Evolutionary conservation across 2,113 vertebrate genomes (phyloP).

Genomic region (Anoura caudifer): DNA sequence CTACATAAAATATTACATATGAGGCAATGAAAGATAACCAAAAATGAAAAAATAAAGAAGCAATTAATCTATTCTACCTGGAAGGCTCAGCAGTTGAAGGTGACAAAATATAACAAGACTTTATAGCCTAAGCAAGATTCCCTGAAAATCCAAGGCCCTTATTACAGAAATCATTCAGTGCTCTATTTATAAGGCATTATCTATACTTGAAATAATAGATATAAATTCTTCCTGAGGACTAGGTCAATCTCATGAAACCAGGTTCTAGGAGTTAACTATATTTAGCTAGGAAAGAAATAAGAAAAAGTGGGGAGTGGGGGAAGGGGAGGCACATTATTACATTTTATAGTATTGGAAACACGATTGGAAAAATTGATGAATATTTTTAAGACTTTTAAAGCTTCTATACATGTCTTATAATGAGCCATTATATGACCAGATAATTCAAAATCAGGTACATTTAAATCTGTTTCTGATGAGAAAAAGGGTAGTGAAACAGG

Average conservation of each 20-base stretch:
- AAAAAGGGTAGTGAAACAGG: too few relatives aligned
- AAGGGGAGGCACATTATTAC: background rate
- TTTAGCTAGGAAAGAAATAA: background rate
- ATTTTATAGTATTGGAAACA: background rate
- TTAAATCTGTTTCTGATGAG: background rate
- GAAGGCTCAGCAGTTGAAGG: background rate
- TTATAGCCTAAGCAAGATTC: background rate
- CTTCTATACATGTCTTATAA: background rate
- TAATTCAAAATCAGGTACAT: background rate
- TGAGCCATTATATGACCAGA: background rate
- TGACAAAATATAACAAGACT: background rate
- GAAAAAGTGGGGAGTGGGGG: background rate
- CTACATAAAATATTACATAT: background rate
- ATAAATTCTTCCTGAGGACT: slow-evolving; percentile 16
- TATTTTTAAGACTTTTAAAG: background rate
- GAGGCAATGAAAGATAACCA: background rate
- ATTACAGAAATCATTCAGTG: background rate
- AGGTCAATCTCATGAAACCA: slow-evolving; percentile 13
- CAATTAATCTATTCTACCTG: background rate
- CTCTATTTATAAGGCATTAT: background rate
- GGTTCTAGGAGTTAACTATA: background rate
- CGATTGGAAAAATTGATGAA: background rate
- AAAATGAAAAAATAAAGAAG: background rate
- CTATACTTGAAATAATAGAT: background rate
- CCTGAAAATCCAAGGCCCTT: background rate